Conservation (phyloP, 2,113 vertebrate species). For the Pandion haliaetus region DNA sequence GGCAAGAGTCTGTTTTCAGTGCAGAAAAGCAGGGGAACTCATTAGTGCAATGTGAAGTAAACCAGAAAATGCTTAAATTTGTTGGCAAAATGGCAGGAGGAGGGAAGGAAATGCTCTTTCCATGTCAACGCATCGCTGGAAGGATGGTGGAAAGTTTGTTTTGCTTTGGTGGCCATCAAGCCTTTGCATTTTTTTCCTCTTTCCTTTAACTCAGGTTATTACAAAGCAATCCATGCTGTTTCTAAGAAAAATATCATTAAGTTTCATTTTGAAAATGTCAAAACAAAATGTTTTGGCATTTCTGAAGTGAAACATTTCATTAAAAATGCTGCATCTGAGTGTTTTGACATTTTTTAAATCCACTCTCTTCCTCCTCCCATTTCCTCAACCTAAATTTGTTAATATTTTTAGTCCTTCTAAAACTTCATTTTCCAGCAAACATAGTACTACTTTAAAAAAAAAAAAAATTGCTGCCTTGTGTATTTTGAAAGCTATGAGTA, state of each 20-base stretch:
- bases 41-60: background rate
- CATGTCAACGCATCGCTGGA: background rate
- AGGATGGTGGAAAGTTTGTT: background rate
- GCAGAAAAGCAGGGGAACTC: background rate
- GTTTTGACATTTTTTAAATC: slow-evolving; percentile 65
- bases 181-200: background rate
- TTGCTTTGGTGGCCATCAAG: background rate
- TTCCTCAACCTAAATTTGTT: slow-evolving; percentile 39
- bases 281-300: slow-evolving; percentile 72
- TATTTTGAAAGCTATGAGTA: background rate
- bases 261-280: slow-evolving; percentile 59
- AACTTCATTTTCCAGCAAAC: background rate
- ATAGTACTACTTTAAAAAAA: background rate
- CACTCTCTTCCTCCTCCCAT: background rate
- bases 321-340: slow-evolving; percentile 57
- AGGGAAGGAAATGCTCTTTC: slow-evolving; percentile 34
- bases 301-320: slow-evolving; percentile 66
- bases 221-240: background rate
- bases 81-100: slow-evolving; percentile 26
- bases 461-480: background rate
- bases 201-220: background rate
- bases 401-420: slow-evolving; percentile 24
- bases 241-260: slow-evolving; percentile 26
- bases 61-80: background rate
- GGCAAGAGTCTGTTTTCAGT: background rate